Conservation (phyloP, 2,113 vertebrate species). For the Daboia siamensis region DNA sequence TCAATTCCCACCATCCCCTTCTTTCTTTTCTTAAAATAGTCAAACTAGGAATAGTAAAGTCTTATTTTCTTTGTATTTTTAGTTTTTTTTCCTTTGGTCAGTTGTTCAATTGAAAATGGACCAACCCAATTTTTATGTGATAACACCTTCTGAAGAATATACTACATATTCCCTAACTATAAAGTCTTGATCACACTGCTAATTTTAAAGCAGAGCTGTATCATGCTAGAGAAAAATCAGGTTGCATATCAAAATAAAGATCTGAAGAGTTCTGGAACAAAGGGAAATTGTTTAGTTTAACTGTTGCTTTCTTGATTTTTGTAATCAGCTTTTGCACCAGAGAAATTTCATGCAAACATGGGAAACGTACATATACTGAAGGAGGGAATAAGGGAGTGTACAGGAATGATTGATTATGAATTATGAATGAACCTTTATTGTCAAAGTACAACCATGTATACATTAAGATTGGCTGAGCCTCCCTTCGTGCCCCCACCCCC, state of each 20-base stretch:
- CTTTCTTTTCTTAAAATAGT: constrained; percentile 53
- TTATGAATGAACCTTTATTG: too few species aligned
- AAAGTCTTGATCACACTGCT: background rate
- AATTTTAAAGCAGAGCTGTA: background rate
- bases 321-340: too few species aligned
- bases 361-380: too few species aligned
- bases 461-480: too few species aligned
- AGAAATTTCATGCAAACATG: too few species aligned
- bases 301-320: too few species aligned
- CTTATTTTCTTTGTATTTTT: constrained; percentile 63
- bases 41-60: constrained; percentile 48
- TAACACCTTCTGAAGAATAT: background rate
- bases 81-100: constrained; percentile 55
- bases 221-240: background rate
- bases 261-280: too few species aligned
- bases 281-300: too few species aligned
- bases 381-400: too few species aligned
- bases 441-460: too few species aligned
- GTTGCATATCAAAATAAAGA: background rate
- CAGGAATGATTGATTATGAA: too few species aligned
- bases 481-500: too few species aligned
- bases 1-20: background rate
- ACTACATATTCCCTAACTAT: background rate
- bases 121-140: constrained; percentile 33
- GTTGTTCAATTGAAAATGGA: constrained; percentile 66